phyloP scores from a whole-genome alignment of 2,113 vertebrate species.

The Heterochromis multidens region DNA sequence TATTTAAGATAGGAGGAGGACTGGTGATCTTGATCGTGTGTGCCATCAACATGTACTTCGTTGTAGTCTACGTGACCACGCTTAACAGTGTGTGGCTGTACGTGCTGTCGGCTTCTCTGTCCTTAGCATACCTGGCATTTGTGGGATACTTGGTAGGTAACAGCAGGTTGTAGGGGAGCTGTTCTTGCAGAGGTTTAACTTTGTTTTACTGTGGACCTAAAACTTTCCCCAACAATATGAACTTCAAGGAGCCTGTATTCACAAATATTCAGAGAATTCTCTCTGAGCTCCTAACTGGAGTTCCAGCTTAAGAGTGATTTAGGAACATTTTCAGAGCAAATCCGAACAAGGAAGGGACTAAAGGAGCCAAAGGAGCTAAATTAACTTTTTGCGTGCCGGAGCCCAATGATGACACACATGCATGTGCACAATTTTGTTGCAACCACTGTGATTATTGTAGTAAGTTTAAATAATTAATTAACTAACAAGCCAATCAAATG shows the following conservation, averaged over 20 bases:
- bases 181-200: not conserved
- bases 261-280: not conserved
- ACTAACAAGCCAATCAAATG: not conserved
- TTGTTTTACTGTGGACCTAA: not conserved
- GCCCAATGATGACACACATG: not conserved
- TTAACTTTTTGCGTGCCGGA: not conserved
- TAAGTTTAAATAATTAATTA: not conserved
- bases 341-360: not conserved
- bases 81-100: slow-evolving; percentile 78
- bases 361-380: no score
- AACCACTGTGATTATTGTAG: not conserved
- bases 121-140: slow-evolving; percentile 79
- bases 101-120: slow-evolving; percentile 74
- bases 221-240: no score
- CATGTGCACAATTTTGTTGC: not conserved
- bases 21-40: slow-evolving; percentile 80
- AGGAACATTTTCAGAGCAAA: not conserved
- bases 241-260: not conserved
- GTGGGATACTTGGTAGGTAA: slow-evolving; percentile 85
- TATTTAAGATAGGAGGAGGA: slow-evolving; percentile 80
- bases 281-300: not conserved
- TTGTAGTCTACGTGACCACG: slow-evolving; percentile 79
- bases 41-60: slow-evolving; percentile 89
- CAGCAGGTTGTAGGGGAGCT: not conserved
- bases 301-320: not conserved